A percentile compares a stretch with the other conserved stretches of the same genome.
These are phyloP conservation scores for Ligdia adustata DNA, from an alignment of 2,888 invertebrate genomes.

Conservation along the genomic window DNA sequence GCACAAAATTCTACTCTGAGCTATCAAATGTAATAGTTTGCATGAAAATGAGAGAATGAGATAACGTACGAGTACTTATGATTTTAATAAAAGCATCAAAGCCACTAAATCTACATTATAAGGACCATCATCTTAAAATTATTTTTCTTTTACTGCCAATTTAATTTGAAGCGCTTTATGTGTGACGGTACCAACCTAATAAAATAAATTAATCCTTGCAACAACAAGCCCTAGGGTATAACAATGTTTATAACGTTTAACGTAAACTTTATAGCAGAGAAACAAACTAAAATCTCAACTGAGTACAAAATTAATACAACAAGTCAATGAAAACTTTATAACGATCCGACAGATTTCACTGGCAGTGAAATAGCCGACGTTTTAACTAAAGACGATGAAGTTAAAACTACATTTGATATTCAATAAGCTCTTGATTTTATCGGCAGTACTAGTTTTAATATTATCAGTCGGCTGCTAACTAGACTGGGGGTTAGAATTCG, in stretches of 20 bases:
- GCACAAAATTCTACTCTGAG: too few species aligned
- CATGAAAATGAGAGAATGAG: too few species aligned
- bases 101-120: too few species aligned
- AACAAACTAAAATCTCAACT: constrained; percentile 1
- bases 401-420: constrained; percentile 25
- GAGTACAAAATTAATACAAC: constrained; percentile 3
- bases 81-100: too few species aligned
- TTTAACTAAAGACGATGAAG: constrained; percentile 14
- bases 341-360: constrained; percentile 15
- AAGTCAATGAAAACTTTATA: constrained; percentile 6
- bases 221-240: not conserved
- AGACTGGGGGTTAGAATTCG: constrained; percentile 22
- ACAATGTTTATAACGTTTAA: not conserved
- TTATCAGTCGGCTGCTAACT: constrained; percentile 25
- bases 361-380: constrained; percentile 1
- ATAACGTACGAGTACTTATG: too few species aligned
- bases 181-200: too few species aligned
- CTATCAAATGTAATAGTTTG: too few species aligned
- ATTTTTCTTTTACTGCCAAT: too few species aligned
- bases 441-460: constrained; percentile 24
- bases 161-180: too few species aligned
- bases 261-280: not conserved
- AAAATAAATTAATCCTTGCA: too few species aligned
- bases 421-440: constrained; percentile 25
- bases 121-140: too few species aligned